Conservation (phyloP, 1,140 invertebrate genomes). For the Drosophila elegans region DNA sequence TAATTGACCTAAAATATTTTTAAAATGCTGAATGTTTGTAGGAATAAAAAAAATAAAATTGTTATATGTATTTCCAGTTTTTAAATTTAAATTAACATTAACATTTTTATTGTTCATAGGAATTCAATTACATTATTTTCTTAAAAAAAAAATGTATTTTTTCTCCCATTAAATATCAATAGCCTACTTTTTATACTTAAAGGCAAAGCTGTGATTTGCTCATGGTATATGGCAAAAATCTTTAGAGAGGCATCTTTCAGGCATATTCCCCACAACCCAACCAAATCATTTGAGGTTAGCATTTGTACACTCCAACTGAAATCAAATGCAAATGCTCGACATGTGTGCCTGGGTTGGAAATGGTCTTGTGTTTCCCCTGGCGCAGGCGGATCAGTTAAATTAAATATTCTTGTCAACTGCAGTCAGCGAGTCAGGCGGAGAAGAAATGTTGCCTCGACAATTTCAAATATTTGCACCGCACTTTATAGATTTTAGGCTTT, state of each 20-base stretch:
- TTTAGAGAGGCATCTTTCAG: background rate
- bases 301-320: conserved; percentile 28
- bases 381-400: conserved; percentile 56
- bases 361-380: conserved; percentile 33
- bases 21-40: too few relatives aligned
- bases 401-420: conserved; percentile 82
- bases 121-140: too few relatives aligned
- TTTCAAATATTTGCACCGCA: conserved; percentile 83
- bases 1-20: too few relatives aligned
- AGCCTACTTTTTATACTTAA: too few relatives aligned
- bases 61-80: too few relatives aligned
- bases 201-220: too few relatives aligned
- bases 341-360: conserved; percentile 36
- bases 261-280: background rate
- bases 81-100: too few relatives aligned
- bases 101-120: too few relatives aligned
- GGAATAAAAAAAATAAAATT: too few relatives aligned
- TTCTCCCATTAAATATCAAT: too few relatives aligned
- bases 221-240: too few relatives aligned
- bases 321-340: conserved; percentile 51
- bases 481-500: conserved; percentile 83
- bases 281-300: background rate
- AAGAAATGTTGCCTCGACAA: conserved; percentile 71
- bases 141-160: too few relatives aligned
- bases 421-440: conserved; percentile 69